Percentiles rank a stretch among this genome's conserved stretches.
phyloP scores from a whole-genome alignment of 2,888 invertebrate species.

The Lithodes maja region DNA sequence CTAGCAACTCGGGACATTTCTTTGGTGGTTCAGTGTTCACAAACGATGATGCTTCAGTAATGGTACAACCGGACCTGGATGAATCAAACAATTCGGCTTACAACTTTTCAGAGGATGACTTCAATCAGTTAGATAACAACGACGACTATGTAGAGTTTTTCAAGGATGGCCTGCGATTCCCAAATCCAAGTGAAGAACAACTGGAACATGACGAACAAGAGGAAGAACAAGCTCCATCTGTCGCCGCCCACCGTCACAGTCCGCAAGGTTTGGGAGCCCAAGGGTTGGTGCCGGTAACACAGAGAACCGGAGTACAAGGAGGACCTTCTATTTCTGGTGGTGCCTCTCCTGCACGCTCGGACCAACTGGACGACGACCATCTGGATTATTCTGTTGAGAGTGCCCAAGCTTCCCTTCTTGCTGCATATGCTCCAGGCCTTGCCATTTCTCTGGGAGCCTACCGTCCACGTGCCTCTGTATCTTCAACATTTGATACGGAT shows the following conservation, averaged over 20 bases:
- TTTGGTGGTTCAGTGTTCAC: conserved; percentile 46
- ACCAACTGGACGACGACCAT: conserved; percentile 59
- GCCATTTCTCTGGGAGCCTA: conserved; percentile 67
- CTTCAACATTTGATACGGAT: conserved; percentile 89
- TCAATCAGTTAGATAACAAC: conserved; percentile 63
- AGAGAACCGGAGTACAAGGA: conserved; percentile 40
- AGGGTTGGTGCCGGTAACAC: conserved; percentile 41
- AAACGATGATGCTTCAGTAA: conserved; percentile 61
- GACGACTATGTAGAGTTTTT: conserved; percentile 70
- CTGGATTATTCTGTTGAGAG: conserved; percentile 71
- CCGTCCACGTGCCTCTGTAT: conserved; percentile 78
- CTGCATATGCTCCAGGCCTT: conserved; percentile 50
- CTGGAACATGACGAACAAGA: conserved; percentile 20
- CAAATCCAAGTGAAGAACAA: conserved; percentile 27
- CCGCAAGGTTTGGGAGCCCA: conserved; percentile 57
- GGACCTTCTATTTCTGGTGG: conserved; percentile 32
- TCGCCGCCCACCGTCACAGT: conserved; percentile 39
- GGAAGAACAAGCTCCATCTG: conserved; percentile 41
- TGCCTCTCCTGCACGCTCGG: conserved; percentile 28
- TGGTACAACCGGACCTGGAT: conserved; percentile 66
- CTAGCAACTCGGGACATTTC: conserved; percentile 48
- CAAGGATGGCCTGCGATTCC: conserved; percentile 57
- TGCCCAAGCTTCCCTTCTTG: conserved; percentile 62
- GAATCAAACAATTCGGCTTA: conserved; percentile 50
- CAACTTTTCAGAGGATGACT: conserved; percentile 64